Evolutionary conservation across 2,888 invertebrate species (phyloP).

Genomic region (Petrolisthes manimaculis): DNA sequence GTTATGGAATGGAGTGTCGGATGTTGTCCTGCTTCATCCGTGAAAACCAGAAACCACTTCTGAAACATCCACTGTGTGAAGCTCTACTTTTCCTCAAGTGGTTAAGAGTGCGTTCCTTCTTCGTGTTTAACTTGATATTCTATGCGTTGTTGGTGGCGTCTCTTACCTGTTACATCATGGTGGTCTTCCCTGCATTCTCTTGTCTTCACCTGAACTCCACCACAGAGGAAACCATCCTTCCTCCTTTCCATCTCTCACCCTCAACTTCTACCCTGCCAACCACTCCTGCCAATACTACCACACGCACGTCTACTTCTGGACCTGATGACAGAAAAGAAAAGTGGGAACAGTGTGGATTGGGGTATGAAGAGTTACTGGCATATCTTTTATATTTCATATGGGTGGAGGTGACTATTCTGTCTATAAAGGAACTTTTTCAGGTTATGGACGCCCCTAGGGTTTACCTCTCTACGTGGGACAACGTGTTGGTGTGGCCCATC

Average conservation of each 20-base stretch:
- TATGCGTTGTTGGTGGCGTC: constrained; percentile 71
- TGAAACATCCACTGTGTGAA: constrained; percentile 87
- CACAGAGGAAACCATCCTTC: constrained; percentile 29
- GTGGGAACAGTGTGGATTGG: constrained; percentile 30
- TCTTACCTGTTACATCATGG: constrained; percentile 60
- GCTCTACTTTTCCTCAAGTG: constrained; percentile 87
- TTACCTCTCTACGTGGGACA: constrained; percentile 86
- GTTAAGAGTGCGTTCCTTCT: constrained; percentile 85
- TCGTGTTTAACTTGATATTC: constrained; percentile 82
- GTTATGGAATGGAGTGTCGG: constrained; percentile 77
- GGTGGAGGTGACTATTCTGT: constrained; percentile 74
- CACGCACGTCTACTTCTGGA: not conserved
- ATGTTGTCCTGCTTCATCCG: constrained; percentile 80
- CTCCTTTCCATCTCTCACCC: constrained; percentile 36
- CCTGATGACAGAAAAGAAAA: not conserved
- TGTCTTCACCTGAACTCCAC: constrained; percentile 50
- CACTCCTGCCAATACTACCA: not conserved
- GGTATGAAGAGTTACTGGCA: constrained; percentile 33
- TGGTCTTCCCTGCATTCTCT: constrained; percentile 52
- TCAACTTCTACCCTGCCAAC: not conserved
- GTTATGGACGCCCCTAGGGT: constrained; percentile 79
- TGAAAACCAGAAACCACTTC: constrained; percentile 82
- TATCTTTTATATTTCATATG: constrained; percentile 51
- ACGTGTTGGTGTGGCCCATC: constrained; percentile 85
- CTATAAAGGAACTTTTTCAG: constrained; percentile 85